These are phyloP conservation scores for Acrobasis suavella DNA, from an alignment of 2,888 invertebrate genomes.

Conservation along the genomic window DNA sequence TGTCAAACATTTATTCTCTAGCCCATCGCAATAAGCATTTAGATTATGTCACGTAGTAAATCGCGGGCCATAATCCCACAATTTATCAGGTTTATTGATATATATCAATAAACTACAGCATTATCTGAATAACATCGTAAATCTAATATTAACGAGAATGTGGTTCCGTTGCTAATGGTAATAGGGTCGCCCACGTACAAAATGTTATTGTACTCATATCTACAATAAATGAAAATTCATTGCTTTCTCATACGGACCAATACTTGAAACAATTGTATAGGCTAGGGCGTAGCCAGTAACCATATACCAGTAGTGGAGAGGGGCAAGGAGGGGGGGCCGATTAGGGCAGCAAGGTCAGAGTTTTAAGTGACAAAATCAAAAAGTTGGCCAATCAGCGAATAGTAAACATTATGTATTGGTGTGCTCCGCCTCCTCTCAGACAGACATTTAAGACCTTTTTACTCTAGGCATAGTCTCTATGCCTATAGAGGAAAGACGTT, in stretches of 20 bases:
- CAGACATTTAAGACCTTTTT: no score
- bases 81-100: conserved; percentile 10
- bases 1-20: background rate
- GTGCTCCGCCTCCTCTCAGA: no score
- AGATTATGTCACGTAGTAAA: background rate
- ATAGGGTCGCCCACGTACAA: conserved; percentile 11
- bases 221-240: background rate
- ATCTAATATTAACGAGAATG: conserved; percentile 8
- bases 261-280: background rate
- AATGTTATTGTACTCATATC: background rate
- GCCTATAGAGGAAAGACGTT: no score
- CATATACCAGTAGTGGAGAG: background rate
- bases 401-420: no score
- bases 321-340: background rate
- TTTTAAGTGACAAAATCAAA: no score
- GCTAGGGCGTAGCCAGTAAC: no score
- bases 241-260: conserved; percentile 3
- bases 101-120: conserved; percentile 13
- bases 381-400: no score
- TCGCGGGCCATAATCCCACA: background rate
- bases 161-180: conserved; percentile 2
- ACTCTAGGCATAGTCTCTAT: no score
- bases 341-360: no score
- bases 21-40: background rate
- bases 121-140: conserved; percentile 17